A percentile compares a stretch with the other conserved stretches of the same genome.
These are phyloP conservation scores for Orius laevigatus DNA, from an alignment of 1,140 invertebrate species.

Conservation along the genomic window DNA sequence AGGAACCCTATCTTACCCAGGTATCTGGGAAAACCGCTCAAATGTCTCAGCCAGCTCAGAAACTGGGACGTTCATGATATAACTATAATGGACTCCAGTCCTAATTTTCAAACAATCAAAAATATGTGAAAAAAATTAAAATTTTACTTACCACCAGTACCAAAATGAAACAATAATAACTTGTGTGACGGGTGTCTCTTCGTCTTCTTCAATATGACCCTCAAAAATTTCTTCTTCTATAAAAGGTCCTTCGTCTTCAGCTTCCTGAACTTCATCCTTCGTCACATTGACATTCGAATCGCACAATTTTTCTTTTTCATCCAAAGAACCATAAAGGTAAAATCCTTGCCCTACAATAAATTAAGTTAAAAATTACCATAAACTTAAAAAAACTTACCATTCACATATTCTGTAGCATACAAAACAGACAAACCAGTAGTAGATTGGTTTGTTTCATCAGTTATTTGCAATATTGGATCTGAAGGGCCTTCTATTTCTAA, in stretches of 20 bases:
- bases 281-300: conserved; percentile 10
- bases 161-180: conserved; percentile 51
- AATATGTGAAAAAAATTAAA: conserved; percentile 7
- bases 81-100: not conserved
- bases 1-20: no score
- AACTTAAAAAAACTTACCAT: conserved; percentile 31
- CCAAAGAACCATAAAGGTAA: conserved; percentile 39
- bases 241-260: conserved; percentile 7
- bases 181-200: conserved; percentile 32
- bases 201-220: conserved; percentile 27
- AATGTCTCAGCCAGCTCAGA: not conserved
- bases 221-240: conserved; percentile 21
- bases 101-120: conserved; percentile 1
- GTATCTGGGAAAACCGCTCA: not conserved
- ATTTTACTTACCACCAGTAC: conserved; percentile 54
- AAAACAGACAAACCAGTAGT: conserved; percentile 46
- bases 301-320: conserved; percentile 25
- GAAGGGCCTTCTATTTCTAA: conserved; percentile 7
- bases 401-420: conserved; percentile 51
- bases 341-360: conserved; percentile 41
- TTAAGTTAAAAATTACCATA: conserved; percentile 16
- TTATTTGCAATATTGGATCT: conserved; percentile 15
- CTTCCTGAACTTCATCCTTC: conserved; percentile 11
- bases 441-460: conserved; percentile 14
- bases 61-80: not conserved